Percentiles rank a stretch among this genome's conserved stretches.
Conservation (phyloP, 1,140 invertebrate genomes). For the Drosophila obscura region DNA sequence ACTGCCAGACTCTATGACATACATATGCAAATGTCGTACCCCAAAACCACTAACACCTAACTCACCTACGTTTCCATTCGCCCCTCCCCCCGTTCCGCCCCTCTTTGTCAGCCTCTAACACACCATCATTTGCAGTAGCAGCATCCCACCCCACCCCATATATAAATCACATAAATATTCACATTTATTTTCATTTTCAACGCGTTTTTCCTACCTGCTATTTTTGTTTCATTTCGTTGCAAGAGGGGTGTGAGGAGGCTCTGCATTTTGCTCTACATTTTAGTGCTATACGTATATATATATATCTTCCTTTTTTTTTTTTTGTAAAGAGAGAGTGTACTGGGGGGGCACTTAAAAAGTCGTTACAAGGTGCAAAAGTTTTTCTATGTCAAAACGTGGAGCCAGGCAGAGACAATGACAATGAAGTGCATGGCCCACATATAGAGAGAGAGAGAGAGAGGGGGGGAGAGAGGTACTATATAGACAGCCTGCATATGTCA, state of each 20-base stretch:
- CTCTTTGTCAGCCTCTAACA: neutral
- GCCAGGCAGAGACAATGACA: conserved; percentile 45
- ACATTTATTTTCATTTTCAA: conserved; percentile 70
- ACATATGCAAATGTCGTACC: conserved; percentile 13
- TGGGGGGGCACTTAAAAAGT: conserved; percentile 61
- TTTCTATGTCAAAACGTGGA: conserved; percentile 50
- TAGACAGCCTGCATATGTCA: conserved; percentile 41
- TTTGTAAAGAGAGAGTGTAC: conserved; percentile 7
- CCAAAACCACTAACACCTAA: neutral
- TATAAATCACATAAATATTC: conserved; percentile 72
- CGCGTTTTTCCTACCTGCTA: conserved; percentile 42
- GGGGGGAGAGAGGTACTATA: conserved; percentile 21
- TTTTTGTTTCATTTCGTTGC: conserved; percentile 59
- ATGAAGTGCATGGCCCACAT: conserved; percentile 21
- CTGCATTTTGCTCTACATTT: conserved; percentile 67
- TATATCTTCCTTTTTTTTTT: conserved; percentile 3
- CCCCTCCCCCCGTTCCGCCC: too few species aligned
- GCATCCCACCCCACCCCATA: conserved; percentile 17
- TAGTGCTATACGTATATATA: neutral
- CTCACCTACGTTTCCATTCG: neutral
- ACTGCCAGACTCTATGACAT: conserved; percentile 10
- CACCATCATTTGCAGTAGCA: neutral
- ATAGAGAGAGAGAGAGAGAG: conserved; percentile 5
- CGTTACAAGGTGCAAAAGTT: conserved; percentile 72
- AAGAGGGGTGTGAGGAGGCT: conserved; percentile 25